Evolutionary conservation across 2,113 vertebrate species (phyloP).

Genomic region (Triplophysa rosa): DNA sequence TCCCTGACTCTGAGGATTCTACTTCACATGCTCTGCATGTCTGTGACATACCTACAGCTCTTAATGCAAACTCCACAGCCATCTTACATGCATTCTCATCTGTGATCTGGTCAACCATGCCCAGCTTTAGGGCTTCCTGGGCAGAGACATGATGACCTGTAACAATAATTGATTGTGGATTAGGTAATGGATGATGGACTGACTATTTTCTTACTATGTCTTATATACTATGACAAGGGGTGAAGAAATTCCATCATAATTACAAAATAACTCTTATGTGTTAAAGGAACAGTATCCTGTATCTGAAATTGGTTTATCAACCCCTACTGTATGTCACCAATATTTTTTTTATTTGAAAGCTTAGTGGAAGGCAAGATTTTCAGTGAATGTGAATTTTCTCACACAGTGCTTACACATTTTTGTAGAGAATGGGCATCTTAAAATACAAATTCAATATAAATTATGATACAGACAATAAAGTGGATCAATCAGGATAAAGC

Average conservation of each 20-base stretch:
- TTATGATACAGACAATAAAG: too few species aligned
- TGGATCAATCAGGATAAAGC: too few species aligned
- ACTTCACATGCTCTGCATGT: neutral
- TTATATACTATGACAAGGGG: neutral
- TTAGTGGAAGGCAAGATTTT: too few species aligned
- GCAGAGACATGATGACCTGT: constrained; percentile 83
- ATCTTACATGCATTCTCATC: constrained; percentile 74
- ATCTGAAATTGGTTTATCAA: too few species aligned
- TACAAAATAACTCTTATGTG: neutral
- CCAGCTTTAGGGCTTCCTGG: constrained; percentile 83
- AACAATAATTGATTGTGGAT: constrained; percentile 44
- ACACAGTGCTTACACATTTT: too few species aligned
- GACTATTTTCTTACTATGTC: too few species aligned
- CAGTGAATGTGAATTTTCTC: neutral
- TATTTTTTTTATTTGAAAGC: too few species aligned
- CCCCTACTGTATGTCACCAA: too few species aligned
- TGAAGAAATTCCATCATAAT: neutral
- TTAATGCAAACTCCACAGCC: constrained; percentile 79
- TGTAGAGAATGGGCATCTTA: too few species aligned
- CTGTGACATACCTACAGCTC: constrained; percentile 78
- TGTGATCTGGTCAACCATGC: constrained; percentile 84
- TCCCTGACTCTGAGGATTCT: constrained; percentile 7
- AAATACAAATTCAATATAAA: too few species aligned
- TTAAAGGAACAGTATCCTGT: neutral
- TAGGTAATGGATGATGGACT: neutral